These are phyloP conservation scores for Eulemur coronatus DNA, from an alignment of 2,797 vertebrate genomes.

Conservation along the genomic window DNA sequence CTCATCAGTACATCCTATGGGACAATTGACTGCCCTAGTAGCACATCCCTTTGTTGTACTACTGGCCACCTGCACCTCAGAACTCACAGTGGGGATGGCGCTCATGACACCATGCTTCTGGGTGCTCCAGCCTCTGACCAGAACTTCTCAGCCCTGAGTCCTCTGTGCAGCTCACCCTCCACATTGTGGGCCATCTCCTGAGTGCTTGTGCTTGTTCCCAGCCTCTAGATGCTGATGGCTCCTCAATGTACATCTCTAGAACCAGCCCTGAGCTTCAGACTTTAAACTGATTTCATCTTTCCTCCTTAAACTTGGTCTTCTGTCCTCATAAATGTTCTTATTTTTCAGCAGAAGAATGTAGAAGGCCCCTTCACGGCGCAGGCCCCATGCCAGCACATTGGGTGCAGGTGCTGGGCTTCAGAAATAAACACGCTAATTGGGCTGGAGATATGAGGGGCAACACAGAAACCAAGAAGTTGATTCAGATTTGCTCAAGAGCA, in stretches of 20 bases:
- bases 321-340: not conserved
- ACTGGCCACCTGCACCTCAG: not conserved
- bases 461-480: conserved; percentile 16
- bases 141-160: not conserved
- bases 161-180: not conserved
- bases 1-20: not conserved
- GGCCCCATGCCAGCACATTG: not conserved
- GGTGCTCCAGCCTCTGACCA: not conserved
- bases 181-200: not conserved
- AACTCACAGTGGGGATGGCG: not conserved
- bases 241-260: not conserved
- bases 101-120: not conserved
- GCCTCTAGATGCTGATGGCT: not conserved
- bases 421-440: not conserved
- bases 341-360: not conserved
- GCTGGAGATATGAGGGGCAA: not conserved
- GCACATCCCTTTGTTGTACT: not conserved
- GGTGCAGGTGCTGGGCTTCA: not conserved
- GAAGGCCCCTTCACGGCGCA: accelerated
- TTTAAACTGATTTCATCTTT: not conserved
- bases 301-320: not conserved
- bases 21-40: not conserved
- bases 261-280: not conserved
- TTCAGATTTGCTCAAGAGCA: not conserved
- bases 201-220: not conserved